Base-by-base conservation (phyloP, 2,888 invertebrate genomes). In the Esperia sulphurella region DNA sequence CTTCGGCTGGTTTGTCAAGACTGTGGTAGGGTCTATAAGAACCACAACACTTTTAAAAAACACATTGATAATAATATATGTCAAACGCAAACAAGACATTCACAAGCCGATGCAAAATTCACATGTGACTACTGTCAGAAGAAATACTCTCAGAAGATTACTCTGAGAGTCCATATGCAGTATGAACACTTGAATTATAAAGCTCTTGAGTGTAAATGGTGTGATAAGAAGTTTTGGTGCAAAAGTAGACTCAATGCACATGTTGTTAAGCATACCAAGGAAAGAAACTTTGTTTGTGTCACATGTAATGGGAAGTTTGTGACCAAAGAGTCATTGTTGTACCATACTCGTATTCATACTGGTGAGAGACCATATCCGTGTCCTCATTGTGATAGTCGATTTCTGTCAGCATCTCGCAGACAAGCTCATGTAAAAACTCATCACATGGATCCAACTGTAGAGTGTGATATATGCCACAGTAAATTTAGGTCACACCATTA, bases 61-160 rank as follows among this genome's bases (percentile, higher is more conserved):
- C 86, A 86, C 49, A 68, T 75, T 29, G 68, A 77, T 13, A 49
- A 73, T 2, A 76, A 84, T 49, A 66, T 82, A 7, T 86, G 86
- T 40, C 65, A 69, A 7, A 71, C 70, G 12, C 65, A 69, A 50
- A 62, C 65, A 0, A 68, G 84, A 47, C 79, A 82, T 0, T 63
- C 64, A 10, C 81, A 76, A 0, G 65, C 73, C 0, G 55, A 81
- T 54, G 85, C 77, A 0, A 77, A 76, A 14, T 83, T 65, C 33
- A 81, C 79, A 3, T 86, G 86, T 49, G 84, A 86, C 55, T 75
- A 84, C 59, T 86, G 86, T 46, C 71, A 78, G 35, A 86, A 85
- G 50, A 81, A 72, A 50, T 86, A 85, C 46, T 79, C 83, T 0
- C 84, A 86, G 30, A 86, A 86, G 54, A 74, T 83, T 14, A 75